Conservation (phyloP, 1,140 invertebrate genomes). For the Saccostrea echinata region DNA sequence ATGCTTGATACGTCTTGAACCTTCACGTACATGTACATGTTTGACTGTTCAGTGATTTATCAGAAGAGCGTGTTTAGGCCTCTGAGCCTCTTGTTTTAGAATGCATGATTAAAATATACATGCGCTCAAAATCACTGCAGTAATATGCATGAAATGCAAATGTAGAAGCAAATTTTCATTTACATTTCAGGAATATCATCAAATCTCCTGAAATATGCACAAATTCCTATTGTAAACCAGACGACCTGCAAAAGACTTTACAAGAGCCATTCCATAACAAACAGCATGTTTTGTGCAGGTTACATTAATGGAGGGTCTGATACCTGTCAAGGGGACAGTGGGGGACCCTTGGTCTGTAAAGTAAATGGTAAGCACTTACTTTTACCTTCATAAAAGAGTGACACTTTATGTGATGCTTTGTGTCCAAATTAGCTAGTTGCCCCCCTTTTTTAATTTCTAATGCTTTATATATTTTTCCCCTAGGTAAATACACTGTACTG, state of each 20-base stretch:
- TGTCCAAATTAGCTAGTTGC: not conserved
- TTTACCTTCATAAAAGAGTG: not conserved
- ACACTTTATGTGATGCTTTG: not conserved
- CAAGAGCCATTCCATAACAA: constrained; percentile 82
- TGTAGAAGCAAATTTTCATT: not conserved
- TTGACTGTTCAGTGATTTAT: too few species aligned
- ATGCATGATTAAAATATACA: too few species aligned
- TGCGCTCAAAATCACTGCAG: too few species aligned
- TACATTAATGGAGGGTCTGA: constrained; percentile 90
- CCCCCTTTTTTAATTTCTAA: too few species aligned
- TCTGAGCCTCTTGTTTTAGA: too few species aligned
- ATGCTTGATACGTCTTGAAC: too few species aligned
- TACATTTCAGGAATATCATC: constrained; percentile 59
- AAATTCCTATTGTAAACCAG: constrained; percentile 84
- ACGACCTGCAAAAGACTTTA: constrained; percentile 79
- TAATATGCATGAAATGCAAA: not conserved
- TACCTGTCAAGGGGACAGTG: constrained; percentile 94
- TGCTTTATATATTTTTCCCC: not conserved
- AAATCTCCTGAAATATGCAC: constrained; percentile 82
- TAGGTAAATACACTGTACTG: constrained; percentile 80
- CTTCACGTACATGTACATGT: too few species aligned
- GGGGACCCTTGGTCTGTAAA: constrained; percentile 87
- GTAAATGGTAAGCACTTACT: constrained; percentile 41
- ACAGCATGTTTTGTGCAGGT: constrained; percentile 95
- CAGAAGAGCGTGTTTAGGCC: too few species aligned